Percentiles rank a stretch among this genome's conserved stretches.
Evolutionary conservation across 2,888 invertebrate genomes (phyloP).

Genomic region (Nephrocerus scutellatus): DNA sequence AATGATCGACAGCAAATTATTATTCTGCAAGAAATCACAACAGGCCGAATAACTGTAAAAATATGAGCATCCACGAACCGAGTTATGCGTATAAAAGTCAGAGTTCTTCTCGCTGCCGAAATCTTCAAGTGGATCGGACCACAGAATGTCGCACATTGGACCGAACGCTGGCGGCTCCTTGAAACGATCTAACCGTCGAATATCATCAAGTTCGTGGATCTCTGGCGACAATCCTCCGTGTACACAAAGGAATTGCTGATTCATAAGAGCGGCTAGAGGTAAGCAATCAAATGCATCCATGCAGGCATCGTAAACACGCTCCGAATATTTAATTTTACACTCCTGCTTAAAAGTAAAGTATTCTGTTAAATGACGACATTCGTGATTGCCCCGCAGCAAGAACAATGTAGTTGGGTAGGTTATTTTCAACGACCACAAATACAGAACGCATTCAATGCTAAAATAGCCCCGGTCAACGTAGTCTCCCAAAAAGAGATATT

Average conservation of each 20-base stretch:
- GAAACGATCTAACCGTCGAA: slow-evolving; percentile 94
- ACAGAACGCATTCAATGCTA: slow-evolving; percentile 75
- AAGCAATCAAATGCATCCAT: slow-evolving; percentile 99
- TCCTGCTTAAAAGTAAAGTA: slow-evolving; percentile 99
- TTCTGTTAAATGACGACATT: slow-evolving; percentile 99
- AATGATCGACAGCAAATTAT: slow-evolving; percentile 98
- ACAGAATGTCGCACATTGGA: slow-evolving; percentile 98
- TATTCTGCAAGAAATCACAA: slow-evolving; percentile 99
- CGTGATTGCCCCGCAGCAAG: slow-evolving; percentile 98
- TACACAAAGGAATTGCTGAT: slow-evolving; percentile 99
- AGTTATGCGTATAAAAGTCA: slow-evolving; percentile 99
- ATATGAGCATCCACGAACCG: slow-evolving; percentile 97
- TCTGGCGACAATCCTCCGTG: slow-evolving; percentile 98
- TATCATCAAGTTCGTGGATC: slow-evolving; percentile 98
- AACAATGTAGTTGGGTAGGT: slow-evolving; percentile 97
- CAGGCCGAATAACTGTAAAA: slow-evolving; percentile 99
- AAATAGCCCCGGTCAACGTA: slow-evolving; percentile 97
- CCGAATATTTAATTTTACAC: slow-evolving; percentile 99
- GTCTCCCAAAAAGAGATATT: slow-evolving; percentile 98
- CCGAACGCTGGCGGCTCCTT: slow-evolving; percentile 99
- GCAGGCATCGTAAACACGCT: slow-evolving; percentile 98
- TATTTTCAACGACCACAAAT: slow-evolving; percentile 97
- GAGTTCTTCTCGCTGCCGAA: slow-evolving; percentile 95
- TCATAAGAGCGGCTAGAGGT: slow-evolving; percentile 98
- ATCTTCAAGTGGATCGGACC: slow-evolving; percentile 99